phyloP scores from a whole-genome alignment of 2,888 invertebrate genomes.

The Calameuta filiformis region DNA sequence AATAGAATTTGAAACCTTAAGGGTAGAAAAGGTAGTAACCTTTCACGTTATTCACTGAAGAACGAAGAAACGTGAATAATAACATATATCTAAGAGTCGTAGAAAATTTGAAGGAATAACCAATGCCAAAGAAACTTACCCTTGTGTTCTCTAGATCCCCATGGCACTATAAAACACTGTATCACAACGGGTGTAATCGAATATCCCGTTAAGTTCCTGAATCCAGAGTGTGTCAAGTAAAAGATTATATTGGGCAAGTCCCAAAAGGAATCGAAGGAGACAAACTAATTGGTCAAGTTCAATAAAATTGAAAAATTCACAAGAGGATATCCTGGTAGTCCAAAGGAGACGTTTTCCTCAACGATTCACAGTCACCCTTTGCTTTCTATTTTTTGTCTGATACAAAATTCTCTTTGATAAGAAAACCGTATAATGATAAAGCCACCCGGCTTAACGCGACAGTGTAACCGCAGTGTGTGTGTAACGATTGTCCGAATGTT shows the following conservation, averaged over 20 bases:
- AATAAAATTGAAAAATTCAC: background rate
- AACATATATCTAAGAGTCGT: background rate
- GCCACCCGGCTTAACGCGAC: background rate
- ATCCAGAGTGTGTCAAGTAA: background rate
- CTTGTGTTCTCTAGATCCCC: constrained; percentile 9
- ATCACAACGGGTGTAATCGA: background rate
- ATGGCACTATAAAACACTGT: background rate
- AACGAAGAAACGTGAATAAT: background rate
- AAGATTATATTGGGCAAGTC: background rate
- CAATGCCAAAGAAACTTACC: background rate
- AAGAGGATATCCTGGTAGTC: background rate
- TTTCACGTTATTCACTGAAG: background rate
- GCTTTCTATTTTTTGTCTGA: background rate
- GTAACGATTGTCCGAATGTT: background rate
- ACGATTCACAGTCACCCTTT: background rate
- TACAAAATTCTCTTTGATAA: background rate
- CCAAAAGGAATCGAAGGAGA: background rate
- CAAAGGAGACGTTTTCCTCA: background rate
- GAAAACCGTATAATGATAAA: background rate
- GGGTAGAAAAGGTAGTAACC: background rate
- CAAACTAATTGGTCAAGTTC: background rate
- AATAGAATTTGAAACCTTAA: background rate
- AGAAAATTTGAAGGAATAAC: no score
- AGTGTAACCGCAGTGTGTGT: background rate
- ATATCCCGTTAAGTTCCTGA: background rate